phyloP scores from a whole-genome alignment of 2,113 vertebrate genomes.

The Antechinus stuartii region DNA sequence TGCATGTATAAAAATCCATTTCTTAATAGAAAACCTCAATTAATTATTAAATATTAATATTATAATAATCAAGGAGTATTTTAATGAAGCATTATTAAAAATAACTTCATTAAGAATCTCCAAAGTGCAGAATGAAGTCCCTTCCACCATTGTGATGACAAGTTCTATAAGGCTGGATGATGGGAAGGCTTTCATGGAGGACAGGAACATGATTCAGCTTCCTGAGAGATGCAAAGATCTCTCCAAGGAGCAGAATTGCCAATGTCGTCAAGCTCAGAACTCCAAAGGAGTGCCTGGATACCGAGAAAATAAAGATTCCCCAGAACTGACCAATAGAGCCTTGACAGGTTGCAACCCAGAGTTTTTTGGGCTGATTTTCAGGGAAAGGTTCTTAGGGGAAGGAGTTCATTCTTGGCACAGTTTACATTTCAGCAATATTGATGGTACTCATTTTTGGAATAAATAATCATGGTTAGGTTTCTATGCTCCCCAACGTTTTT shows the following conservation, averaged over 20 bases:
- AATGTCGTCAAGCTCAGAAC: constrained; percentile 44
- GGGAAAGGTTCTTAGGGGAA: background rate
- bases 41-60: constrained; percentile 50
- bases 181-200: constrained; percentile 43
- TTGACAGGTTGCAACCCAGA: background rate
- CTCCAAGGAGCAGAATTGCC: constrained; percentile 2
- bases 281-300: background rate
- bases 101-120: constrained; percentile 41
- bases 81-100: constrained; percentile 44
- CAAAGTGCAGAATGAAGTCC: constrained; percentile 32
- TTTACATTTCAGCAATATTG: background rate
- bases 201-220: constrained; percentile 16
- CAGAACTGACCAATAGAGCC: constrained; percentile 3
- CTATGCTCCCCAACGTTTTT: background rate
- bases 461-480: background rate
- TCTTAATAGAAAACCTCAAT: constrained; percentile 24
- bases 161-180: background rate
- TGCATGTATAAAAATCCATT: background rate
- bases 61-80: constrained; percentile 60
- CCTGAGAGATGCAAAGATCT: constrained; percentile 14
- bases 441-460: background rate
- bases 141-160: constrained; percentile 29
- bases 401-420: background rate
- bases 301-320: constrained; percentile 31
- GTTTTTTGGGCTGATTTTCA: background rate